Conservation (phyloP, 2,888 invertebrate species). For the Spilarctia lutea region DNA sequence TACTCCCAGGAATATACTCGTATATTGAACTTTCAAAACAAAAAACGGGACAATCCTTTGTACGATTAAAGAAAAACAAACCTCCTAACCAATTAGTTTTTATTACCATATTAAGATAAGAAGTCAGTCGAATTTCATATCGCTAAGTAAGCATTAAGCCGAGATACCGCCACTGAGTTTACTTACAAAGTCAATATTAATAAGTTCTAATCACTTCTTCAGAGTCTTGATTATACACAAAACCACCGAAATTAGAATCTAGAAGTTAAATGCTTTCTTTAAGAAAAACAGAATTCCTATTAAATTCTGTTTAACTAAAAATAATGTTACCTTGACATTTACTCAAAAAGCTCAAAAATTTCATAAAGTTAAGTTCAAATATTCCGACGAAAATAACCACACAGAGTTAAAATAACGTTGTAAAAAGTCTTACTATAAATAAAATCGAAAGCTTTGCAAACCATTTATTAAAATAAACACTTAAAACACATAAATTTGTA, state of each 20-base stretch:
- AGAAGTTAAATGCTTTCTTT: not conserved
- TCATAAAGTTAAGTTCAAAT: not conserved
- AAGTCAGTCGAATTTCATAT: constrained; percentile 5
- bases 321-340: not conserved
- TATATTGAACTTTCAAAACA: not conserved
- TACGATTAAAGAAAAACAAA: not conserved
- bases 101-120: not conserved
- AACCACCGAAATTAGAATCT: constrained; percentile 1
- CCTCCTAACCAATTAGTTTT: not conserved
- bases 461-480: constrained; percentile 43
- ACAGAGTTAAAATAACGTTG: constrained; percentile 32
- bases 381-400: constrained; percentile 25
- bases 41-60: not conserved
- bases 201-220: constrained; percentile 1
- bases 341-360: not conserved
- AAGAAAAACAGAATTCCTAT: not conserved
- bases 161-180: not conserved
- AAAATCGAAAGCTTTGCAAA: constrained; percentile 35
- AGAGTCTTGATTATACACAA: not conserved
- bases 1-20: not conserved
- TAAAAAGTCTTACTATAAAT: constrained; percentile 24
- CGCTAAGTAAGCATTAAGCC: not conserved
- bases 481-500: constrained; percentile 43
- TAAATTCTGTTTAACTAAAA: not conserved
- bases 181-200: constrained; percentile 3